Percentiles rank a stretch among this genome's conserved stretches.
These are phyloP conservation scores for Phasia obesa DNA, from an alignment of 2,888 invertebrate genomes.

Conservation along the genomic window DNA sequence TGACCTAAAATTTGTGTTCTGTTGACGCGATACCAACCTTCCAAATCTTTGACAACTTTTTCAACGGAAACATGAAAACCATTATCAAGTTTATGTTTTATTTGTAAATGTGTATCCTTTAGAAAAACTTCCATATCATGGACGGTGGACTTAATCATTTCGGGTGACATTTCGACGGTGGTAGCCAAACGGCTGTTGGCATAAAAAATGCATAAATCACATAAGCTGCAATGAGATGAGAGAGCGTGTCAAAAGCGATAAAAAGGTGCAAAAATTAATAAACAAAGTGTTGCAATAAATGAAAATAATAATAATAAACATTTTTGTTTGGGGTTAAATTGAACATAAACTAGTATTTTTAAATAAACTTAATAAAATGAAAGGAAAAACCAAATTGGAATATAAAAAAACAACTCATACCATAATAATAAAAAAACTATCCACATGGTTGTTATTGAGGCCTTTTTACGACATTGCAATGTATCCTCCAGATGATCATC, in stretches of 20 bases:
- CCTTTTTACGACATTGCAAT: slow-evolving; percentile 79
- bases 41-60: slow-evolving; percentile 85
- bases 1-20: not conserved
- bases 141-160: slow-evolving; percentile 84
- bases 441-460: slow-evolving; percentile 79
- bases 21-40: slow-evolving; percentile 84
- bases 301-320: not conserved
- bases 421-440: slow-evolving; percentile 80
- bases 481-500: slow-evolving; percentile 79
- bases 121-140: slow-evolving; percentile 86
- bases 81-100: slow-evolving; percentile 84
- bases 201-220: slow-evolving; percentile 85
- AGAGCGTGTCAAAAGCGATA: not conserved
- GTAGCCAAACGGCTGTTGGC: slow-evolving; percentile 86
- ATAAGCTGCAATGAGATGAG: slow-evolving; percentile 82
- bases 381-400: not conserved
- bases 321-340: not conserved
- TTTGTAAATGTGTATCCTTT: slow-evolving; percentile 86
- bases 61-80: slow-evolving; percentile 85
- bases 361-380: not conserved
- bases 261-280: slow-evolving; percentile 31
- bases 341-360: not conserved
- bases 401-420: slow-evolving; percentile 73
- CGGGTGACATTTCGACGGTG: slow-evolving; percentile 84
- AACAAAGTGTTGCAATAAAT: slow-evolving; percentile 7